Base-by-base conservation (phyloP, 2,888 invertebrate genomes). In the Hirtodrosophila trivittata region DNA sequence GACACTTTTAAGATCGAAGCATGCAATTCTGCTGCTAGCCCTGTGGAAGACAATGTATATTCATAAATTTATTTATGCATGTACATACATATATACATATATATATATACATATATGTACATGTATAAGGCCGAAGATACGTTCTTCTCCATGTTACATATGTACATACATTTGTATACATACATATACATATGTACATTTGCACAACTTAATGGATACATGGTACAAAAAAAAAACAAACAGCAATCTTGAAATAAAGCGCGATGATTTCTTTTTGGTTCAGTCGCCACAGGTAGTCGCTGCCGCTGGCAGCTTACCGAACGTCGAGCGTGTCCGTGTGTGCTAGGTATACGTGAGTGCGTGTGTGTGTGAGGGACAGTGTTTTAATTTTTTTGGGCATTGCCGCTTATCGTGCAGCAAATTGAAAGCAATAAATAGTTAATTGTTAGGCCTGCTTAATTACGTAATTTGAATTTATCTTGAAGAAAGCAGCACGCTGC, bases 391-490 rank as follows among this genome's bases (percentile, higher is more conserved):
- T 50, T 51, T 56, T 51, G 26, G 47, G 50, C 13, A 57, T 66
- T 59, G 18, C 6, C 32, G 68, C 64, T 77, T 78, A 84, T 77
- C 77, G 67, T 58, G 49, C 71, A 66, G 78, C 65, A 81, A 80
- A 68, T 77, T 75, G 75, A 82, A 82, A 75, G 86, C 69, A 78
- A 85, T 80, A 80, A 80, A 85, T 80, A 78, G 59, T 85, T 75
- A 85, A 80, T 85, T 85, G 72, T 75, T 77, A 66, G 78, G 45
- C 50, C 52, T 54, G 68, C 64, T 68, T 75, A 77, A 82, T 80
- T 82, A 75, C 72, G 67, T 82, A 85, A 80, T 77, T 77, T 69
- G 49, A 65, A 80, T 66, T 66, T 75, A 69, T 72, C 78, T 78
- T 45, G 30, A 45, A 70, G 39, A 64, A 64, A 47, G 66, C 55